Base-by-base conservation (phyloP, 1,140 invertebrate genomes). In the Drosophila punjabiensis region DNA sequence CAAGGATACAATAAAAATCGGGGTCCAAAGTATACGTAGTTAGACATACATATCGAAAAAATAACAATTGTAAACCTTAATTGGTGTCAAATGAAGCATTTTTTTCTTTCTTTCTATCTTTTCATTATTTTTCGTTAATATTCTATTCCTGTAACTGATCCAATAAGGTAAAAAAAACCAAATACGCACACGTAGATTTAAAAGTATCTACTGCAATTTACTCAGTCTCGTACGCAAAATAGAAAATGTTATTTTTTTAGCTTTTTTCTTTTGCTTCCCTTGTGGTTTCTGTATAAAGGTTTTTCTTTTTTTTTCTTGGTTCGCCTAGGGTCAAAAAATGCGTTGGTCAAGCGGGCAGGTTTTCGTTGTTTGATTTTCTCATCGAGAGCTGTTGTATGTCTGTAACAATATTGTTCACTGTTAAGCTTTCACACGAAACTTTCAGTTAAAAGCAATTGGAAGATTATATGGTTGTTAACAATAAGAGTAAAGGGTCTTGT, bases 151-250 rank as follows among this genome's bases (percentile, higher is more conserved):
- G 88, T 88, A 88, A 83, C 82, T 73, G 60, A 90, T 81, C 69
- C 68, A 85, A 82, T 68, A 79, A 52, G 45, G 52, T 70, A 53
- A 30, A 69, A 78, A 48, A 58, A 70, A 39, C 43, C 10, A 53
- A 56, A 70, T 60, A 76, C 30, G 39, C 16, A 78, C 59, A 20
- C 37, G 37, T 65, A 63, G 73, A 64, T 73, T 56, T 41, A 65
- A 41, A 41, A 71, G 76, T 81, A 70, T 81, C 79, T 82, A 81
- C 67, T 78, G 73, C 75, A 86, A 70, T 87, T 60, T 76, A 87
- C 83, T 88, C 84, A 87, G 50, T 82, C 66, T 61, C 69, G 70
- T 90, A 75, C 60, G 80, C 87, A 91, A 87, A 87, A 91, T 91
- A 88, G 75, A 82, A 79, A 81, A 82, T 82, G 53, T 81, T 45